Evolutionary conservation across 2,113 vertebrate species (phyloP).

Genomic region (rabbit (Oryctolagus cuniculus)): mOryCun1.1 NC_091440.1:33231001-33231500

Average conservation of each 20-base stretch:
- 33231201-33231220: background rate
- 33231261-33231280: background rate
- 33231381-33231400: no score
- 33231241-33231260: background rate
- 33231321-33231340: no score
- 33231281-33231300: background rate
- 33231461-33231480: no score
- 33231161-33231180: background rate
- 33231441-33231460: no score
- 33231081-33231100: slow-evolving; percentile 40
- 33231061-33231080: background rate
- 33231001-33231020: slow-evolving; percentile 72
- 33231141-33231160: slow-evolving; percentile 16
- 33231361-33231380: no score
- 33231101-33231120: background rate
- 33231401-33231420: no score
- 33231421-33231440: no score
- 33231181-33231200: background rate
- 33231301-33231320: background rate
- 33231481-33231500: no score
- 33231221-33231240: background rate
- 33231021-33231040: slow-evolving; percentile 37
- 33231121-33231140: slow-evolving; percentile 3
- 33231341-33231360: no score
- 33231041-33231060: slow-evolving; percentile 12